Evolutionary conservation across 2,113 vertebrate species (phyloP).

Genomic region (Emydura subglobosa): DNA sequence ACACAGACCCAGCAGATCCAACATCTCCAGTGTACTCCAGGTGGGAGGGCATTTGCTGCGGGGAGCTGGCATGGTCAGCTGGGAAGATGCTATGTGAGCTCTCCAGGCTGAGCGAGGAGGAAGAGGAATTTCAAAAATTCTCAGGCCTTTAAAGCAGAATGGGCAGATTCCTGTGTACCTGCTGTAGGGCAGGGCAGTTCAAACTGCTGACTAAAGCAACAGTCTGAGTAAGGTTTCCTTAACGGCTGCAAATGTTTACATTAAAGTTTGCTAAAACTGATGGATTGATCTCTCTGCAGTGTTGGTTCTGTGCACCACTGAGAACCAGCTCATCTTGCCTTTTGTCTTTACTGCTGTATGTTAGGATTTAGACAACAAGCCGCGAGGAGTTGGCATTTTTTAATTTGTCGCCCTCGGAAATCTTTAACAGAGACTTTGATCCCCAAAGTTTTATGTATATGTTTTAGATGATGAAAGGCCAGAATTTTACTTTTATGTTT

Average conservation of each 20-base stretch:
- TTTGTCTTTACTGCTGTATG: not conserved
- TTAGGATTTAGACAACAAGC: constrained; percentile 49
- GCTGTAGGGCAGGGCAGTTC: too few relatives aligned
- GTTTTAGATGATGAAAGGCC: constrained; percentile 79
- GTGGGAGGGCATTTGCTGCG: too few relatives aligned
- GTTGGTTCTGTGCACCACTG: not conserved
- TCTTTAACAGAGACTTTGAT: constrained; percentile 76
- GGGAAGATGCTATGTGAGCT: too few relatives aligned
- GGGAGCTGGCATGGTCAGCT: too few relatives aligned
- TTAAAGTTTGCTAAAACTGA: constrained; percentile 23
- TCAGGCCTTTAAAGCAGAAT: too few relatives aligned
- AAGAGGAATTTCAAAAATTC: too few relatives aligned
- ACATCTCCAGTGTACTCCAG: too few relatives aligned
- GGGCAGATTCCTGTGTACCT: too few relatives aligned
- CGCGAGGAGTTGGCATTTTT: constrained; percentile 59
- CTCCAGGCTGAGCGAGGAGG: too few relatives aligned
- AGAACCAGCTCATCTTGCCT: not conserved
- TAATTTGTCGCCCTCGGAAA: constrained; percentile 55
- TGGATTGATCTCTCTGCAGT: not conserved
- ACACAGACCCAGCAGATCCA: too few relatives aligned
- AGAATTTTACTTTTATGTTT: constrained; percentile 79
- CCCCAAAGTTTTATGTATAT: constrained; percentile 59
- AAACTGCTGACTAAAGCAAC: too few relatives aligned
- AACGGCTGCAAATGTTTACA: constrained; percentile 3
- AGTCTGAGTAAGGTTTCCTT: not conserved